Percentiles rank a stretch among this genome's conserved stretches.
Conservation (phyloP, 1,140 invertebrate species). For the Mactra quadrangularis region DNA sequence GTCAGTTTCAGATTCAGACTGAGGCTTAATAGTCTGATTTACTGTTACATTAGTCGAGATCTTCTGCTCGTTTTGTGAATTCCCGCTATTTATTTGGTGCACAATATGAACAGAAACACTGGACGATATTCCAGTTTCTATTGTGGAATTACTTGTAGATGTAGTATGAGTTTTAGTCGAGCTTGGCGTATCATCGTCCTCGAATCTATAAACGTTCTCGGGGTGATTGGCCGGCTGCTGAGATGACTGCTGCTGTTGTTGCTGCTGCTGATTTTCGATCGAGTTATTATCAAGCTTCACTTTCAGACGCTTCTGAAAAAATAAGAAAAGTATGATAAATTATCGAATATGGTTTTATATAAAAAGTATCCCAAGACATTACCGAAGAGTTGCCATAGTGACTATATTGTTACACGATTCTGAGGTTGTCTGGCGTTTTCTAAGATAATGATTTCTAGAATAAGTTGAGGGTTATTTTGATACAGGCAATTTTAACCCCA, state of each 20-base stretch:
- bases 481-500: neutral
- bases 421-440: neutral
- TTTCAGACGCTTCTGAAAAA: constrained; percentile 77
- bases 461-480: neutral
- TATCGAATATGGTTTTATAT: neutral
- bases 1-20: constrained; percentile 85
- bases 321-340: constrained; percentile 56
- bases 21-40: constrained; percentile 92
- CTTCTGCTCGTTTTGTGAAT: constrained; percentile 91
- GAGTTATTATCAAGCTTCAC: constrained; percentile 79
- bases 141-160: constrained; percentile 28
- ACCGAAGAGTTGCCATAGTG: too few species aligned
- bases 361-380: neutral
- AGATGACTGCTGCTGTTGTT: constrained; percentile 57
- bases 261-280: constrained; percentile 47
- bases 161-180: constrained; percentile 53
- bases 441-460: neutral
- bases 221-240: constrained; percentile 40
- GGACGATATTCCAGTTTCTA: constrained; percentile 39
- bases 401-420: neutral
- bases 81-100: constrained; percentile 93
- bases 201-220: constrained; percentile 72
- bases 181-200: constrained; percentile 67
- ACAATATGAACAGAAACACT: constrained; percentile 92
- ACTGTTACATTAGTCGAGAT: constrained; percentile 97